phyloP scores from a whole-genome alignment of 92 coral and sea anemone genomes.

The Actinernus sp. region DNA sequence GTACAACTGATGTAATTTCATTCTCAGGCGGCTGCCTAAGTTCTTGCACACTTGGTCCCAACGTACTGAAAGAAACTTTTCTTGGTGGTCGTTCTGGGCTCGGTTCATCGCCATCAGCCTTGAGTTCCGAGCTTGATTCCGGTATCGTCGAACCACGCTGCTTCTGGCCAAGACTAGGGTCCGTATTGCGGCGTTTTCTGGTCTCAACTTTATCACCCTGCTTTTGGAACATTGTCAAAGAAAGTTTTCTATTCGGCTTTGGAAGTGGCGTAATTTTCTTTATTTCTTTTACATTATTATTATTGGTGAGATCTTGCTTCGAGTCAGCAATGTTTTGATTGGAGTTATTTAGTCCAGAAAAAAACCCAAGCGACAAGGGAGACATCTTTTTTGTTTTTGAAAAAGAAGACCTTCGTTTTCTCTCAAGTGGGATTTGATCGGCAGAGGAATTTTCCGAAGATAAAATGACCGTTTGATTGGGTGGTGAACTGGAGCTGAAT shows the following conservation, averaged over 20 bases:
- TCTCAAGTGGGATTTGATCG: slow-evolving; percentile 30
- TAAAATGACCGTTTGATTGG: slow-evolving; percentile 16
- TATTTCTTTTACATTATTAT: slow-evolving; percentile 14
- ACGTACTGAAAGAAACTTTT: slow-evolving; percentile 35
- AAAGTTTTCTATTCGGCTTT: slow-evolving; percentile 55
- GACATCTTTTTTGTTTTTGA: slow-evolving; percentile 49
- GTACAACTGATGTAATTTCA: slow-evolving; percentile 21
- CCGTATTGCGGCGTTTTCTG: slow-evolving; percentile 79
- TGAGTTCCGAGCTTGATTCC: slow-evolving; percentile 3
- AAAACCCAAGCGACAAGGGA: slow-evolving; percentile 60
- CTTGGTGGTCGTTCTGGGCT: slow-evolving; percentile 7
- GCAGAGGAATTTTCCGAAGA: slow-evolving; percentile 24
- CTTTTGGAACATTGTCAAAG: slow-evolving; percentile 72
- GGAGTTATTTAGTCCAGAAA: slow-evolving; percentile 26
- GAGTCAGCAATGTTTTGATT: slow-evolving; percentile 13
- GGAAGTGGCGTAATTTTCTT: neutral
- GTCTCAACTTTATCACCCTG: slow-evolving; percentile 42
- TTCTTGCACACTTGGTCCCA: slow-evolving; percentile 26
- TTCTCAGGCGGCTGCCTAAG: neutral
- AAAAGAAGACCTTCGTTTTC: slow-evolving; percentile 68
- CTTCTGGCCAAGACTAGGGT: slow-evolving; percentile 54
- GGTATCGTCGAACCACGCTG: slow-evolving; percentile 5
- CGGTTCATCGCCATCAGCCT: slow-evolving; percentile 14
- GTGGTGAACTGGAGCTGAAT: slow-evolving; percentile 46
- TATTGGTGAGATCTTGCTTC: slow-evolving; percentile 39